phyloP scores from a whole-genome alignment of 2,113 vertebrate genomes.

The Morone saxatilis region DNA sequence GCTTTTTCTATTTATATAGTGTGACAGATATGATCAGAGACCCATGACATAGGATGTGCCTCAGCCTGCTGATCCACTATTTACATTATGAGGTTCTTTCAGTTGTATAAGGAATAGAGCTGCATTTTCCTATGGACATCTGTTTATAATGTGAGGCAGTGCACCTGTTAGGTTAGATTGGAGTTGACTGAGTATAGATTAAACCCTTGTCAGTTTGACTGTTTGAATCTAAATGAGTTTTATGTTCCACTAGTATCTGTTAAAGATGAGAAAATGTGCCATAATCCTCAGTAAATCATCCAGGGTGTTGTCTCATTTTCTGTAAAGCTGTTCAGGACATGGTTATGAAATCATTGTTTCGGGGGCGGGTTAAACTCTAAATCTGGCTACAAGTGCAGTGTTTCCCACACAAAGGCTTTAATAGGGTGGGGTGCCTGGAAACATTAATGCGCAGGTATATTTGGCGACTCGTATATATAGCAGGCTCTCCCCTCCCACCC shows the following conservation, averaged over 20 bases:
- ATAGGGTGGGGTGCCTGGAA: conserved; percentile 43
- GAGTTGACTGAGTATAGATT: conserved; percentile 18
- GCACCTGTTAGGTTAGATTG: conserved; percentile 6
- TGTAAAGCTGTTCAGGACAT: conserved; percentile 34
- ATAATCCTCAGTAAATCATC: conserved; percentile 50
- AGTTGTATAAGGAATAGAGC: not conserved
- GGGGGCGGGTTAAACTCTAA: conserved; percentile 57
- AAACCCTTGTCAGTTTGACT: conserved; percentile 19
- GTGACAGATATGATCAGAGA: not conserved
- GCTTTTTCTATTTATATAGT: not conserved
- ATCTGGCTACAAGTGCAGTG: conserved; percentile 58
- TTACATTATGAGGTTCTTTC: conserved; percentile 7
- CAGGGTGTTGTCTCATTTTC: conserved; percentile 36
- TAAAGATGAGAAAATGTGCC: conserved; percentile 36
- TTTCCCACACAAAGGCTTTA: conserved; percentile 59
- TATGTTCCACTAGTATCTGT: conserved; percentile 18
- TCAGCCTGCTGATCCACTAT: not conserved
- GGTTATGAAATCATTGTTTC: conserved; percentile 66
- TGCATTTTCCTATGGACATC: not conserved
- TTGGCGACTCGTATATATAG: conserved; percentile 41
- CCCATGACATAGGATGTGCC: not conserved
- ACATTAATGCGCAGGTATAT: conserved; percentile 50
- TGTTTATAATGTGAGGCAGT: not conserved
- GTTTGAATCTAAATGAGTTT: conserved; percentile 41
- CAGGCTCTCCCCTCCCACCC: not conserved